Conservation (phyloP, 2,113 vertebrate genomes). For the Pomatostomus ruficeps region DNA sequence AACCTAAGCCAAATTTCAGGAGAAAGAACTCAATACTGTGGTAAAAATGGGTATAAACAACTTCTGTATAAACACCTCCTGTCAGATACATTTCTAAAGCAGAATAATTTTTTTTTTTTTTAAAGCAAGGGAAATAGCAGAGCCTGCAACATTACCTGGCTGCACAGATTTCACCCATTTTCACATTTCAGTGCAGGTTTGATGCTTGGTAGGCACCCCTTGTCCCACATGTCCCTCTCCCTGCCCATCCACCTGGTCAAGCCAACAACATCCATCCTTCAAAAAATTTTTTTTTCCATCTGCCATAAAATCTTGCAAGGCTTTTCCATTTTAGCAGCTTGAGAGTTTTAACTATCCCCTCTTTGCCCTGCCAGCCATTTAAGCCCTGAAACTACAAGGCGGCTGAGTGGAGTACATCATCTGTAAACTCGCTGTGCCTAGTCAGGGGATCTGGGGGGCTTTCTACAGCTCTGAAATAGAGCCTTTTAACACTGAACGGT, state of each 20-base stretch:
- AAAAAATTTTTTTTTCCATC: background rate
- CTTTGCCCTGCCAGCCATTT: conserved; percentile 58
- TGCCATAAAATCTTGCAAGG: conserved; percentile 14
- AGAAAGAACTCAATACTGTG: background rate
- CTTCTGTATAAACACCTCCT: background rate
- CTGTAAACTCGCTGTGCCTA: conserved; percentile 64
- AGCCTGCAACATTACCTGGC: background rate
- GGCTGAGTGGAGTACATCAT: conserved; percentile 46
- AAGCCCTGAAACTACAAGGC: conserved; percentile 51
- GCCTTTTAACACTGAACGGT: conserved; percentile 69
- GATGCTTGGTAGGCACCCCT: too few relatives aligned
- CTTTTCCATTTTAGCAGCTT: conserved; percentile 51
- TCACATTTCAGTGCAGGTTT: background rate
- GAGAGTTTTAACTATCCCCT: conserved; percentile 61
- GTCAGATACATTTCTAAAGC: background rate
- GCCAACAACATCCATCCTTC: background rate
- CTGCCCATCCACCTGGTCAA: background rate
- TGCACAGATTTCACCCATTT: background rate
- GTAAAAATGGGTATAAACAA: background rate
- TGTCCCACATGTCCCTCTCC: background rate
- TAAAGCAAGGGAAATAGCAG: background rate
- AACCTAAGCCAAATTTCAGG: background rate
- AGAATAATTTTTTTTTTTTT: background rate
- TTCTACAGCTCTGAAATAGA: conserved; percentile 55
- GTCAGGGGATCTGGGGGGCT: conserved; percentile 45